Evolutionary conservation across 2,888 invertebrate genomes (phyloP).

Genomic region (Agonopterix heracliana): DNA sequence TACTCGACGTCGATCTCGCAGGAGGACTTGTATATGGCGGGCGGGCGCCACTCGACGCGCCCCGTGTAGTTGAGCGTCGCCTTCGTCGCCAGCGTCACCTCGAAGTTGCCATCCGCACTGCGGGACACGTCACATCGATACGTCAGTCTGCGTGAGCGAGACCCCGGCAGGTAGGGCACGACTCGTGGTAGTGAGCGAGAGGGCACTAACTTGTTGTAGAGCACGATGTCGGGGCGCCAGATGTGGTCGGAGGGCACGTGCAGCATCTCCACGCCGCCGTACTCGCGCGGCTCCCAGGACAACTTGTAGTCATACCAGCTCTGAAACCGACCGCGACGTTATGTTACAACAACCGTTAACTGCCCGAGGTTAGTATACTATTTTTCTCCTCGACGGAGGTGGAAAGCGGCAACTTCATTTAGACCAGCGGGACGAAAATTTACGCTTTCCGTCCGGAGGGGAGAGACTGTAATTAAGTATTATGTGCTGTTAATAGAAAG

Average conservation of each 20-base stretch:
- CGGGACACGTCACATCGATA: slow-evolving; percentile 20
- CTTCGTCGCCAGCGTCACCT: slow-evolving; percentile 92
- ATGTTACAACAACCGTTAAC: neutral
- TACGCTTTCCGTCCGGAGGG: too few species aligned
- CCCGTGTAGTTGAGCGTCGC: slow-evolving; percentile 93
- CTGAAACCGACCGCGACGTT: slow-evolving; percentile 50
- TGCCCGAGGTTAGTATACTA: neutral
- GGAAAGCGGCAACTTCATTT: too few species aligned
- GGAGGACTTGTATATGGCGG: slow-evolving; percentile 96
- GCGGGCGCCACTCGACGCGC: slow-evolving; percentile 95
- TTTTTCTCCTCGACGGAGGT: too few species aligned
- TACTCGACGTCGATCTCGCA: slow-evolving; percentile 95
- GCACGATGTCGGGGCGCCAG: slow-evolving; percentile 96
- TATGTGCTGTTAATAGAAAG: too few species aligned
- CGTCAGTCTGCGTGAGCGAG: neutral
- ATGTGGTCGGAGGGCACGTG: slow-evolving; percentile 98
- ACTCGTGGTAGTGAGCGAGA: neutral
- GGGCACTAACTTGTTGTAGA: slow-evolving; percentile 90
- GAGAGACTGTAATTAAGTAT: too few species aligned
- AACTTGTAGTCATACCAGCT: slow-evolving; percentile 97
- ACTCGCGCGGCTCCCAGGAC: slow-evolving; percentile 96
- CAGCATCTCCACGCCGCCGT: slow-evolving; percentile 95
- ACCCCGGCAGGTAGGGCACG: neutral
- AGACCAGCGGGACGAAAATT: too few species aligned
- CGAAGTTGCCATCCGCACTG: slow-evolving; percentile 94